Percentiles rank a stretch among this genome's conserved stretches.
Evolutionary conservation across 2,797 vertebrate species (phyloP).

Genomic region (Megaceryle alcyon): DNA sequence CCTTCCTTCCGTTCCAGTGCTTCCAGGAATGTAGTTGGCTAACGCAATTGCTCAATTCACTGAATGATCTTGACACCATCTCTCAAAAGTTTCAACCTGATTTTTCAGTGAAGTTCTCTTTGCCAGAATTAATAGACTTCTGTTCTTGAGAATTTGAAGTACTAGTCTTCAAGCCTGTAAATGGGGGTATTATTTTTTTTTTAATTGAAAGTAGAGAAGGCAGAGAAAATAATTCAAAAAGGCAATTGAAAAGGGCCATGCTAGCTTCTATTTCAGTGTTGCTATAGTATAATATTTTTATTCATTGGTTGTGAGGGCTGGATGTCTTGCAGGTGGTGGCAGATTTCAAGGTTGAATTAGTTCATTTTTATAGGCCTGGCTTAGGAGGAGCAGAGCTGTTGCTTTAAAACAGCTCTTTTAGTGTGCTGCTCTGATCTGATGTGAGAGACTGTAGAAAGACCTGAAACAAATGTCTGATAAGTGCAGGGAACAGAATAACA

Average conservation of each 20-base stretch:
- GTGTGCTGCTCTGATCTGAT: neutral
- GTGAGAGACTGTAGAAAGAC: neutral
- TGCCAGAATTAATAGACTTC: conserved; percentile 5
- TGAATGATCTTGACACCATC: conserved; percentile 22
- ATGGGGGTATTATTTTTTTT: neutral
- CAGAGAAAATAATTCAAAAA: neutral
- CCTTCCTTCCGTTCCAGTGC: conserved; percentile 31
- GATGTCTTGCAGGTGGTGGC: neutral
- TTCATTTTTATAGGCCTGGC: neutral
- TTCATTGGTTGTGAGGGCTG: neutral
- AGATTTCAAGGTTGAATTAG: neutral
- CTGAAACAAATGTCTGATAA: neutral
- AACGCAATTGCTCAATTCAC: neutral
- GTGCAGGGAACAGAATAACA: neutral
- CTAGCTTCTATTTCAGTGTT: neutral
- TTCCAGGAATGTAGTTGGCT: conserved; percentile 8
- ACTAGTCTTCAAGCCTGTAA: neutral
- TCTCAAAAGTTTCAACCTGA: conserved; percentile 1
- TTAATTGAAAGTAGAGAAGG: neutral
- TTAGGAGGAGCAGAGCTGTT: neutral
- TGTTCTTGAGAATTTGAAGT: neutral
- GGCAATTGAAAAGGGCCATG: neutral
- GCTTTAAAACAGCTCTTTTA: neutral
- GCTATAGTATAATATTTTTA: neutral
- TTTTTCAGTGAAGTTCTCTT: neutral